Conservation (phyloP, 2,113 vertebrate species). For the Arenaria interpres region DNA sequence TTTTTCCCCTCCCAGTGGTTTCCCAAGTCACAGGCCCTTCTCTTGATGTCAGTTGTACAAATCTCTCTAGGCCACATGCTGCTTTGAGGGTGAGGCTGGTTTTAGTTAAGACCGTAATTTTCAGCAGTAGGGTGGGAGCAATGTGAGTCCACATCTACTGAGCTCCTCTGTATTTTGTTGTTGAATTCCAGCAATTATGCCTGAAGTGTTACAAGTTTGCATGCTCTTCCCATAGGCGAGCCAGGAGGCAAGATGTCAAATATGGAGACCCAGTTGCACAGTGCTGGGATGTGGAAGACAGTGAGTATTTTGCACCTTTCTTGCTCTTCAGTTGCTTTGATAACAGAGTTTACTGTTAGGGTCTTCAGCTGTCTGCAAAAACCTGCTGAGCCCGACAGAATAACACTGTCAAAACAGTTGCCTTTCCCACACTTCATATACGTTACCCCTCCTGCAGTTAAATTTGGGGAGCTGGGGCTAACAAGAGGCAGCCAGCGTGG, state of each 20-base stretch:
- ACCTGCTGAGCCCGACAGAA: not conserved
- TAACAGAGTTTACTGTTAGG: not conserved
- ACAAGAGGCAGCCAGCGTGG: not conserved
- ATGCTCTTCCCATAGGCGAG: slow-evolving; percentile 78
- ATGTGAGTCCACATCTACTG: not conserved
- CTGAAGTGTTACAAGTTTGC: slow-evolving; percentile 46
- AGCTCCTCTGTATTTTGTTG: slow-evolving; percentile 20
- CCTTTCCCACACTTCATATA: not conserved
- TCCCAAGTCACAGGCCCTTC: slow-evolving; percentile 38
- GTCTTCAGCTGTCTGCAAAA: not conserved
- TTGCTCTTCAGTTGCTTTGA: not conserved
- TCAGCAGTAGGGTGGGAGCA: slow-evolving; percentile 36
- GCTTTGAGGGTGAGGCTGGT: slow-evolving; percentile 63
- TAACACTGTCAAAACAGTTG: not conserved
- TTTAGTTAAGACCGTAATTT: slow-evolving; percentile 58
- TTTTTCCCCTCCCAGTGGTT: not conserved
- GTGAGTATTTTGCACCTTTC: slow-evolving; percentile 77
- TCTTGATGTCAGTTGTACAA: slow-evolving; percentile 59
- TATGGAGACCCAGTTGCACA: slow-evolving; percentile 94
- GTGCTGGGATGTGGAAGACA: slow-evolving; percentile 94
- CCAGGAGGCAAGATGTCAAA: slow-evolving; percentile 95
- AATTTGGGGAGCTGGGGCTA: not conserved
- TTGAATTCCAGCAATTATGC: slow-evolving; percentile 18
- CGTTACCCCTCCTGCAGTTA: not conserved
- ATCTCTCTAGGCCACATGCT: slow-evolving; percentile 57